These are phyloP conservation scores for Caenorhabditis uteleia DNA, from an alignment of 2,888 invertebrate species.

Conservation along the genomic window DNA sequence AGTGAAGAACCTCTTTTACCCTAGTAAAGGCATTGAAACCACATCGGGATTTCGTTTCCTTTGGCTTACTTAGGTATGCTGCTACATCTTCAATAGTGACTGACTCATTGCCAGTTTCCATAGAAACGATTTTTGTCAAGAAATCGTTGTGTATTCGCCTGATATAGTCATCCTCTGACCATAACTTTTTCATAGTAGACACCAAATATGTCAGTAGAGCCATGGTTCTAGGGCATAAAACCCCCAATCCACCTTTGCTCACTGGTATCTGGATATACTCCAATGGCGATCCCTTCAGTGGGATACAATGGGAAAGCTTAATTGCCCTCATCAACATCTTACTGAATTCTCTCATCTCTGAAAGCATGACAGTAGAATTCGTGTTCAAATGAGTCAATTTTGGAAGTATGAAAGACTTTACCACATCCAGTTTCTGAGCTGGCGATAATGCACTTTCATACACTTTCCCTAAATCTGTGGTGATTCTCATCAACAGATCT, in stretches of 20 bases:
- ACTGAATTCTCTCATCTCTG: conserved; percentile 3
- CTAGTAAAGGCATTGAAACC: conserved; percentile 8
- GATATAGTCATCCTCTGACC: conserved; percentile 11
- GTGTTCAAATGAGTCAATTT: conserved; percentile 8
- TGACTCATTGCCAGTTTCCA: background rate
- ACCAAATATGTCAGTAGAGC: conserved; percentile 8
- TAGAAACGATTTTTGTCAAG: background rate
- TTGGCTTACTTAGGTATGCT: conserved; percentile 3
- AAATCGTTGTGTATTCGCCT: background rate
- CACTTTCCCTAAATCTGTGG: conserved; percentile 1
- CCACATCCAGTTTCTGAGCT: conserved; percentile 10
- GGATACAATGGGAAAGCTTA: conserved; percentile 3
- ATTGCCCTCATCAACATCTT: conserved; percentile 1
- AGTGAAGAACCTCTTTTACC: background rate
- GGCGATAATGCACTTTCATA: background rate
- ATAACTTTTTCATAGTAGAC: conserved; percentile 7
- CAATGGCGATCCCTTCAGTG: background rate
- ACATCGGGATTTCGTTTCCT: background rate
- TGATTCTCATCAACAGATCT: background rate
- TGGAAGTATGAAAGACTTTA: conserved; percentile 10
- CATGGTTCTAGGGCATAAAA: conserved; percentile 3
- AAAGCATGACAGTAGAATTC: background rate
- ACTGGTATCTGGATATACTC: conserved; percentile 12
- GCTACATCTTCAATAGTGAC: background rate
- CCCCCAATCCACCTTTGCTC: conserved; percentile 6